A percentile compares a stretch with the other conserved stretches of the same genome.
Evolutionary conservation across 2,888 invertebrate genomes (phyloP).

Genomic region (Drymonia ruficornis): DNA sequence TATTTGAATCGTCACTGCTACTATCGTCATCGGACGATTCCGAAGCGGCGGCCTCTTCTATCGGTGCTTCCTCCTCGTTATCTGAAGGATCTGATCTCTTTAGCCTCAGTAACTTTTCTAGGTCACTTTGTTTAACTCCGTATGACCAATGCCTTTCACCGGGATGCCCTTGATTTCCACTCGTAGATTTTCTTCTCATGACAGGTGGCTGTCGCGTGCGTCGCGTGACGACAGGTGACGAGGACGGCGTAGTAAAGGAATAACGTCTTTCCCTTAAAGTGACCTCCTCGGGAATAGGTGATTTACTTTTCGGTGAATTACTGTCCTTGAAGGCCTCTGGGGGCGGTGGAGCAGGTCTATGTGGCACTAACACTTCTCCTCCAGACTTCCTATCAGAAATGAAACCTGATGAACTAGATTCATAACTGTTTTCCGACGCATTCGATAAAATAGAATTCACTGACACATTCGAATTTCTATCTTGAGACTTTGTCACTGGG

Average conservation of each 20-base stretch:
- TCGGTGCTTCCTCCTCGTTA: conserved; percentile 61
- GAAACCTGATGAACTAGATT: conserved; percentile 81
- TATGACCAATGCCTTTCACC: conserved; percentile 79
- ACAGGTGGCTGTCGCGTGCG: conserved; percentile 76
- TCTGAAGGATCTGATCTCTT: conserved; percentile 74
- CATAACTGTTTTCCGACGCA: conserved; percentile 74
- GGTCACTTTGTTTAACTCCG: conserved; percentile 76
- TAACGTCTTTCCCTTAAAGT: conserved; percentile 56
- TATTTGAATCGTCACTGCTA: conserved; percentile 59
- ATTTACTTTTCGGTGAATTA: conserved; percentile 59
- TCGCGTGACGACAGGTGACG: conserved; percentile 67
- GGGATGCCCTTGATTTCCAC: conserved; percentile 55
- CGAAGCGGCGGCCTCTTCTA: conserved; percentile 24
- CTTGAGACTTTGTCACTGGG: conserved; percentile 69
- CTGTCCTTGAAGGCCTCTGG: conserved; percentile 69
- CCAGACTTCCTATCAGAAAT: conserved; percentile 74
- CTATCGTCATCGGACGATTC: conserved; percentile 44
- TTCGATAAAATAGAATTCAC: conserved; percentile 81
- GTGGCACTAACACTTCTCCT: conserved; percentile 58
- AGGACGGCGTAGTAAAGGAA: conserved; percentile 68
- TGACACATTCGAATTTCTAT: conserved; percentile 77
- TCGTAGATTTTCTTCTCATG: conserved; percentile 72
- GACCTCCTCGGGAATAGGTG: conserved; percentile 52
- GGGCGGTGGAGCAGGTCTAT: conserved; percentile 78
- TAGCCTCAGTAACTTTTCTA: conserved; percentile 73